These are phyloP conservation scores for Numenius phaeopus DNA, from an alignment of 2,797 vertebrate genomes.

Conservation along the genomic window DNA sequence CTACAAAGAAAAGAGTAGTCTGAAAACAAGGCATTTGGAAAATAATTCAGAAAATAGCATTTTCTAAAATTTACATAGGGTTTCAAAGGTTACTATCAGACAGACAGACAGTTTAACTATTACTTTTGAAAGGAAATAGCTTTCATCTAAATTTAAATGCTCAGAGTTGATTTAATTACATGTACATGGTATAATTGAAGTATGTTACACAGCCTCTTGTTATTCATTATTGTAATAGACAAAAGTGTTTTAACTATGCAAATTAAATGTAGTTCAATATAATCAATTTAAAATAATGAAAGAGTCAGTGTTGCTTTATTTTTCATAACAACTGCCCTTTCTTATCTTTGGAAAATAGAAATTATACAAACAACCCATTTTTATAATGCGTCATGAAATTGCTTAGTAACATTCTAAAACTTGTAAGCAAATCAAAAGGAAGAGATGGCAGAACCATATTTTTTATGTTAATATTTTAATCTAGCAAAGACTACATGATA, in stretches of 20 bases:
- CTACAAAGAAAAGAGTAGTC: background rate
- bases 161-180: background rate
- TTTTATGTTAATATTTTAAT: background rate
- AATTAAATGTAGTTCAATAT: slow-evolving; percentile 53
- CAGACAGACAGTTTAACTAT: background rate
- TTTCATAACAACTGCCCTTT: slow-evolving; percentile 39
- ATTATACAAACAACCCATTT: slow-evolving; percentile 71
- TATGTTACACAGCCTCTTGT: background rate
- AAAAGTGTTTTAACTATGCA: slow-evolving; percentile 38
- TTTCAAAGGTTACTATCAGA: background rate
- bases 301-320: slow-evolving; percentile 26
- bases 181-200: background rate
- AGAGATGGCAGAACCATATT: background rate
- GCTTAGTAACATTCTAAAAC: background rate
- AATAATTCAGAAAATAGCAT: background rate
- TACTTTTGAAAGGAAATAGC: slow-evolving; percentile 5
- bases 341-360: slow-evolving; percentile 64
- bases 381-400: background rate
- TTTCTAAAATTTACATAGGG: background rate
- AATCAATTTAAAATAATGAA: slow-evolving; percentile 59
- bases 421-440: background rate
- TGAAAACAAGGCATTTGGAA: background rate
- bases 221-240: slow-evolving; percentile 45
- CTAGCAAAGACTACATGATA: background rate
- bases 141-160: slow-evolving; percentile 44